These are phyloP conservation scores for Tiliqua scincoides DNA, from an alignment of 2,113 vertebrate species.

Conservation along the genomic window DNA sequence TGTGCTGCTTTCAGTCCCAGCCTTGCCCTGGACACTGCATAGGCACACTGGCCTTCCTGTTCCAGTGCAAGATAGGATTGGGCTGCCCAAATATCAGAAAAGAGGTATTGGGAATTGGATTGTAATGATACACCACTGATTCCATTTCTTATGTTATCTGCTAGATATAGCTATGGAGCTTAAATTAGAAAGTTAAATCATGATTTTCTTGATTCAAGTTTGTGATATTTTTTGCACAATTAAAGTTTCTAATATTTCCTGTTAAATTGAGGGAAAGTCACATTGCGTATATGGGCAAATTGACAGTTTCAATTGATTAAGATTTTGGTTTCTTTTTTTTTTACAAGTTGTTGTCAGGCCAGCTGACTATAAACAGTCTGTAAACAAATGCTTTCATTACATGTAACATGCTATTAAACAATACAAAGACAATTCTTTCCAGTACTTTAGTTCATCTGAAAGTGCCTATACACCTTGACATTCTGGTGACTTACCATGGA, in stretches of 20 bases:
- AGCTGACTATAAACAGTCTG: not conserved
- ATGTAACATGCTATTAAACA: not conserved
- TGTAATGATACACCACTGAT: not conserved
- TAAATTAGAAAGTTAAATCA: not conserved
- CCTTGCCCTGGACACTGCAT: too few species aligned
- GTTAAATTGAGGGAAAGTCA: not conserved
- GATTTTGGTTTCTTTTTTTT: conserved; percentile 8
- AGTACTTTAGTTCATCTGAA: not conserved
- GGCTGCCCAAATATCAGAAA: conserved; percentile 1
- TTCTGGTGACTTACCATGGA: not conserved
- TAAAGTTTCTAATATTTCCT: not conserved
- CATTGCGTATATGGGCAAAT: rapidly evolving
- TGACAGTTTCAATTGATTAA: not conserved
- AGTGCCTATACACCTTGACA: not conserved
- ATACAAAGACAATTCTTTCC: not conserved
- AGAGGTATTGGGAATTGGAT: not conserved
- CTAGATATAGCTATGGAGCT: not conserved
- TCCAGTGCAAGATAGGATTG: too few species aligned
- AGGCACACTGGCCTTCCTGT: too few species aligned
- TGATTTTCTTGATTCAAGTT: not conserved
- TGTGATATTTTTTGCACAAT: not conserved
- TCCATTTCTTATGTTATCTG: not conserved
- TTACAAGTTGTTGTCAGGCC: not conserved
- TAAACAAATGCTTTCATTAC: not conserved
- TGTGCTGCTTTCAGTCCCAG: too few species aligned